Base-by-base conservation (phyloP, 2,113 vertebrate genomes). In the Chaetodon auriga region DNA sequence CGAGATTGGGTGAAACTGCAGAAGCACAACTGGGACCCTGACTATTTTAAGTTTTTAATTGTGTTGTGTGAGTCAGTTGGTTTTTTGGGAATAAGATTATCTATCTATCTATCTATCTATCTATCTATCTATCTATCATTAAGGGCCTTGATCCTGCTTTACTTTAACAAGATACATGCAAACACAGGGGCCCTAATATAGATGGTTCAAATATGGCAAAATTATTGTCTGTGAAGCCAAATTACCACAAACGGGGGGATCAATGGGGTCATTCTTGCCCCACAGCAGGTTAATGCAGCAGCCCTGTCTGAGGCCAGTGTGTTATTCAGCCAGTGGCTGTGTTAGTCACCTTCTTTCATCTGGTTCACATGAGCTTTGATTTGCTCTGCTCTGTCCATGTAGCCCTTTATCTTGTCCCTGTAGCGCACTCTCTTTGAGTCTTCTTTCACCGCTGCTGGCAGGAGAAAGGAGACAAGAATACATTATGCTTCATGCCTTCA, bases 341-440 rank as follows among this genome's bases (percentile, higher is more conserved):
- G 2, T 61, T 23, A 15, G 7, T 65, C 83, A 99, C 98, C 97
- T 96, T 97, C 96, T 93, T 98, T 99, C 82, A 96, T 93, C 93
- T 98, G 97, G 86, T 96, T 95, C n/a, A 98, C 91, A 23, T 96
- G 95, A 43, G 92, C 95, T 90, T 99, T 99, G 83, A 99, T 97
- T 71, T 96, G 95, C 93, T 99, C 98, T 48, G 98, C 98, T 94
- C 97, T 94, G 83, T 96, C 96, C 97, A 99, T 98, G 91, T 99
- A 99, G 78, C 90, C 81, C 23, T 95, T 94, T 78, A 99, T 97
- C 92, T 96, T 99, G 72, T 96, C 90, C 79, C 97, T 96, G 94
- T 97, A 98, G 82, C 92, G 93, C 0, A 61, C 87, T 84, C 94
- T 98, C 93, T 98, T 99, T 5, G 91, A 92, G 14, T 96, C 95